Evolutionary conservation across 2,113 vertebrate species (phyloP), one percentile per base, ranked within the genome.

Genomic region (Miniopterus natalensis): DNA sequence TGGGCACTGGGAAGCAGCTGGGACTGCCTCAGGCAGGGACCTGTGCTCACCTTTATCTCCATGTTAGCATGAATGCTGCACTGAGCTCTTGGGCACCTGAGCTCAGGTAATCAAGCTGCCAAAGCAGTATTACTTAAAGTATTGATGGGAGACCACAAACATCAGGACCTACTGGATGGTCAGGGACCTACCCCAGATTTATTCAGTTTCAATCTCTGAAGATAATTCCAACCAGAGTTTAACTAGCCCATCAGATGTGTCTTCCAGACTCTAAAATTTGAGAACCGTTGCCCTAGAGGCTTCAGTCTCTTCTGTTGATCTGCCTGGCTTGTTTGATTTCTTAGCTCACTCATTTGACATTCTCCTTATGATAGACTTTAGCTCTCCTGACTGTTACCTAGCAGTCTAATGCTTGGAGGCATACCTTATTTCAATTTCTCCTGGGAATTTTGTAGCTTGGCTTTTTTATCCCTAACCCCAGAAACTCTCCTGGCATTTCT

Each of bases 61-160:
- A 0, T 10, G 40, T 68, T 11, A 31, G 31, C 59, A 74, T 20
- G 23, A 3, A 10, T 21, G 78, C 42, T 20, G 1, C 25, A 5
- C 25, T 27, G 18, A 13, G 18, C 6, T 1, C 25, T 10, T 20
- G 66, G 71, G n/a, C 40, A 29, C 53, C 55, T 25, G 42, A 70
- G 49, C 65, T 87, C 47, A 42, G 75, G 31, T 59, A 23, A 29
- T 65, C 63, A 51, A 68, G 29, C 47, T 66, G 63, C 31, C 31
- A 20, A 66, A 51, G 77, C 9, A 27, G 49, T 88, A 77, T 47
- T 66, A n/a, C n/a, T 59, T 42, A 2, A 42, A 45, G 45, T 79
- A n/a, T 53, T n/a, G 5, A n/a, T 0, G 1, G 12, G 23, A 27
- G 6, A 59, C 5, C 5, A 36, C n/a, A 20, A 14, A 25, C 18